Conservation (phyloP, 1,140 invertebrate genomes). For the Rhyzopertha dominica region DNA sequence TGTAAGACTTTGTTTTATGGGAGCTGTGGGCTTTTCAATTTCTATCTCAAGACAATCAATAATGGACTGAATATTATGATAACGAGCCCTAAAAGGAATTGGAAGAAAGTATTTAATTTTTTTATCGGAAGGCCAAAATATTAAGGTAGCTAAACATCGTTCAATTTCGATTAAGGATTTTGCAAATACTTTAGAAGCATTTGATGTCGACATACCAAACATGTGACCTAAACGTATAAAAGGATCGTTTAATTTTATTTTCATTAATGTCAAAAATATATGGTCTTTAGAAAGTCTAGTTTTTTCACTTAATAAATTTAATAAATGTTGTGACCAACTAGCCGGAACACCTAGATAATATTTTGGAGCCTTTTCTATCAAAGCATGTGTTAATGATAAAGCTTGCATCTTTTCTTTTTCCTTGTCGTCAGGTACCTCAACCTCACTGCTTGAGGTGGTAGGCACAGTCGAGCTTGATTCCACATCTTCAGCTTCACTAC, state of each 20-base stretch:
- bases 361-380: no score
- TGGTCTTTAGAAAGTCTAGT: no score
- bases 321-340: no score
- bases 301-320: no score
- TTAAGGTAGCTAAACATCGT: constrained; percentile 7
- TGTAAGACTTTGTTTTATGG: constrained; percentile 27
- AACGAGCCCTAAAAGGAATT: constrained; percentile 23
- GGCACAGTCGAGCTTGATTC: no score
- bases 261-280: constrained; percentile 20
- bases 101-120: constrained; percentile 22
- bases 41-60: constrained; percentile 42
- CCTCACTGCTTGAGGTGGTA: no score
- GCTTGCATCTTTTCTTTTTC: no score
- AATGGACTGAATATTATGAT: constrained; percentile 21
- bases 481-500: no score
- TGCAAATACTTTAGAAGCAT: constrained; percentile 17
- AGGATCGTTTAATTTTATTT: constrained; percentile 13
- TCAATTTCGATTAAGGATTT: constrained; percentile 17
- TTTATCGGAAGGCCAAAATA: constrained; percentile 5
- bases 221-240: constrained; percentile 14
- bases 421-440: no score
- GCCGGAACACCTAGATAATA: no score
- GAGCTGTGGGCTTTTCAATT: constrained; percentile 35
- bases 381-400: no score
- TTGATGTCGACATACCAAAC: constrained; percentile 13